Base-by-base conservation (phyloP, 2,113 vertebrate species). In the Microcebus lehilahytsara region DNA sequence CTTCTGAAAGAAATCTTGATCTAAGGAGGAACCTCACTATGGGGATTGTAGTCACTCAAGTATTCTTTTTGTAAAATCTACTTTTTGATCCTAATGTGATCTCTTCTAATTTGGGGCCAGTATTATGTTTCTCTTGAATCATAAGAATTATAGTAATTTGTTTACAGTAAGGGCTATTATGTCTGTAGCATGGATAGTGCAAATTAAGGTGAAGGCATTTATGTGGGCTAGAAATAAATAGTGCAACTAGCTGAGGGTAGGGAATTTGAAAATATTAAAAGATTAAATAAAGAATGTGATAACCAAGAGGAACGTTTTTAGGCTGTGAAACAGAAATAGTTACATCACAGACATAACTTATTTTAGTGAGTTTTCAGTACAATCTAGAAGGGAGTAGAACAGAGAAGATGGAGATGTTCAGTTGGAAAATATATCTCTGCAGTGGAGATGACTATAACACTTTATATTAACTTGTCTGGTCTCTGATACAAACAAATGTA, bases 201-300 rank as follows among this genome's bases (percentile, higher is more conserved):
- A 79, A 42, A 95, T 66, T 87, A 62, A 84, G 6, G 19, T 75
- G 75, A 23, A 69, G 25, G 62, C 56, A 34, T 60, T 25, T 72
- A 30, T 69, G 10, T 40, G 32, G 9, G 9, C 25, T 80, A 67
- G 49, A 46, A 66, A 40, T 46, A 89, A 84, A 40, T 9, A 37
- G 5, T 22, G 20, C 0, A 66, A 9, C 27, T 1, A 67, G 0
- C 13, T 40, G 34, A 14, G 49, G 10, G 6, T 23, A 74, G 5
- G 6, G 10, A 49, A 40, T 92, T 58, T 49, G 6, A 56, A 79
- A 66, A 34, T 89, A 64, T 42, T 56, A 79, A 32, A 2, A 53
- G 27, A 42, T 37, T 37, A 37, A 37, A 37, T 37, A 37, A 37
- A 37, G 37, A 19, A 9, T 32, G 1, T 30, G 23, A 66, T 49